Conservation (phyloP, 1,140 invertebrate genomes). For the Agrilus planipennis region DNA sequence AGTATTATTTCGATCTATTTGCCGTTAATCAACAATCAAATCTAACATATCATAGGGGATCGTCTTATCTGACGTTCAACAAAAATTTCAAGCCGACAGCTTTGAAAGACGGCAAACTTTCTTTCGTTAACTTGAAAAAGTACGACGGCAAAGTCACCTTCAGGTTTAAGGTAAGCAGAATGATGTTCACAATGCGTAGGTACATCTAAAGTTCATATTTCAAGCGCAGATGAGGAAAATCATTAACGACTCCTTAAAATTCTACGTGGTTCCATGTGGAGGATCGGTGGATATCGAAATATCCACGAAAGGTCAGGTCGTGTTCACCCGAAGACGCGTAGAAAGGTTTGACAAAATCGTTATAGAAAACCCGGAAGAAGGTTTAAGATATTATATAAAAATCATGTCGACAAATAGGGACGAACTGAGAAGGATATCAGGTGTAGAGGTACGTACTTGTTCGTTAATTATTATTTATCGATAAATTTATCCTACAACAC, state of each 20-base stretch:
- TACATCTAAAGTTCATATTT: conserved; percentile 5
- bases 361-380: conserved; percentile 21
- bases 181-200: not conserved
- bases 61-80: conserved; percentile 28
- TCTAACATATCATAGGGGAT: conserved; percentile 33
- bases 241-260: conserved; percentile 22
- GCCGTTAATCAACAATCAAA: conserved; percentile 34
- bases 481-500: not conserved
- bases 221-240: conserved; percentile 22
- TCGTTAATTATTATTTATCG: not conserved
- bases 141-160: conserved; percentile 32
- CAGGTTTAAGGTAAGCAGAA: conserved; percentile 31
- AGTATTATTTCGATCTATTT: conserved; percentile 38
- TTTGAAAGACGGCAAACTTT: conserved; percentile 30
- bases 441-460: conserved; percentile 27
- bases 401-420: conserved; percentile 25
- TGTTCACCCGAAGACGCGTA: conserved; percentile 21
- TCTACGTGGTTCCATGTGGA: conserved; percentile 37
- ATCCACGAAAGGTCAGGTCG: conserved; percentile 15
- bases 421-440: conserved; percentile 26
- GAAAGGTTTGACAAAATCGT: conserved; percentile 28
- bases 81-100: conserved; percentile 21
- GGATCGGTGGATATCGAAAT: conserved; percentile 31
- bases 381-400: conserved; percentile 28
- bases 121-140: conserved; percentile 29